Conservation (phyloP, 2,888 invertebrate genomes). For the Phengaris alcon region DNA sequence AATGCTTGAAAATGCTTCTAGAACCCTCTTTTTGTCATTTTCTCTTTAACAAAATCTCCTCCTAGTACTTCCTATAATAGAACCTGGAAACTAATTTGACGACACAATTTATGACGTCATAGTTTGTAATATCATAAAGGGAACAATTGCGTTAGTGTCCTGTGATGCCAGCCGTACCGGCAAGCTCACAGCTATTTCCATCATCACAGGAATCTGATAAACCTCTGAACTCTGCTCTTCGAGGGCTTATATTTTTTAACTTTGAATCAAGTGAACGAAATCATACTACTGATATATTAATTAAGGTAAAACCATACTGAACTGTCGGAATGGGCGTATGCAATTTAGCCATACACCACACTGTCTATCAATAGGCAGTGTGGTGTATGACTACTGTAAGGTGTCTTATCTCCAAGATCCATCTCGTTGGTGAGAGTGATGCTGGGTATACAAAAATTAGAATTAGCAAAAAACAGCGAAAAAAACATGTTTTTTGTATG, state of each 20-base stretch:
- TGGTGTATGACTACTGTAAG: too few species aligned
- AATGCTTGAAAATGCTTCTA: too few species aligned
- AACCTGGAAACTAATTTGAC: neutral
- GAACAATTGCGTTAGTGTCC: neutral
- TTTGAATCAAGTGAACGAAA: neutral
- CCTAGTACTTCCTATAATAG: neutral
- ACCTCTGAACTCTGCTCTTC: neutral
- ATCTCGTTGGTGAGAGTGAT: too few species aligned
- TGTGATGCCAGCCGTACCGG: neutral
- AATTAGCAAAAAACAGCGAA: too few species aligned
- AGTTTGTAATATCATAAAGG: neutral
- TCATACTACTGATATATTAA: neutral
- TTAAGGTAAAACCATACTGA: neutral
- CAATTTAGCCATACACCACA: too few species aligned
- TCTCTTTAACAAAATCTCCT: neutral
- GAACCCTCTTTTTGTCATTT: too few species aligned
- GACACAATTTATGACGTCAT: neutral
- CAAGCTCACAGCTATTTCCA: neutral
- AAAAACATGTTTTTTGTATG: too few species aligned
- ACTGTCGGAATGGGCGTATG: neutral
- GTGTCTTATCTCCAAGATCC: too few species aligned
- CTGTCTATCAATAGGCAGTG: too few species aligned
- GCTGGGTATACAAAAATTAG: too few species aligned
- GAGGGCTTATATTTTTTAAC: neutral
- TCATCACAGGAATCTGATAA: neutral